Conservation (phyloP, 2,113 vertebrate species). For the chimpanzee (Pan troglodytes) region NHGRI_mPanTro3-v2.1_pri NC_072409.2:72652501-72653000, state of each 20-base stretch:
- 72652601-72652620: neutral
- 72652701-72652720: neutral
- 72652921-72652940: neutral
- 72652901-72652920: neutral
- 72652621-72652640: neutral
- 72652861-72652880: neutral
- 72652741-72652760: neutral
- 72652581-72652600: slow-evolving; percentile 13
- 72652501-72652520: neutral
- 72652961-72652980: neutral
- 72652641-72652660: neutral
- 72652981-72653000: neutral
- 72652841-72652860: too few relatives aligned
- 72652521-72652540: neutral
- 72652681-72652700: neutral
- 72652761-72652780: neutral
- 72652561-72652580: neutral
- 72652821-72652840: neutral
- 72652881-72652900: neutral
- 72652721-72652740: neutral
- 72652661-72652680: neutral
- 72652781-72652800: neutral
- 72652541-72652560: neutral
- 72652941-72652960: neutral
- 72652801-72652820: neutral